Conservation (phyloP, 1,140 invertebrate species). For the Leptopilina boulardi region DNA sequence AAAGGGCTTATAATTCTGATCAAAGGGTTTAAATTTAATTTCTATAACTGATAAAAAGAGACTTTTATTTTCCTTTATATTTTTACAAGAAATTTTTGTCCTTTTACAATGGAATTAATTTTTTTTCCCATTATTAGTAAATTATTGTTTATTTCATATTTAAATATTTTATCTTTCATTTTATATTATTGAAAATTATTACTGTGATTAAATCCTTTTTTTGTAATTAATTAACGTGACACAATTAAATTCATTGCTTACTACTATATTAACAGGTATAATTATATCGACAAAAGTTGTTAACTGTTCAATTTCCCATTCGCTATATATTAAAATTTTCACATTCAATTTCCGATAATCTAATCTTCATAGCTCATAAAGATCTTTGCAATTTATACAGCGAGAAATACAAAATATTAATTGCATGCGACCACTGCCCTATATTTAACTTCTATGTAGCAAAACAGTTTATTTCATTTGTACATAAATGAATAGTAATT, state of each 20-base stretch:
- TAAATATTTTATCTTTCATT: conserved; percentile 51
- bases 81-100: no score
- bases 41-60: no score
- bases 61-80: no score
- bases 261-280: conserved; percentile 39
- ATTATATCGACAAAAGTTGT: conserved; percentile 38
- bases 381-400: background rate
- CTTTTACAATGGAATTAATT: no score
- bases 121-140: no score
- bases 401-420: conserved; percentile 15
- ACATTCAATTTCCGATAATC: conserved; percentile 15
- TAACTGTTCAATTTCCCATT: background rate
- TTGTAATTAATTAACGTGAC: conserved; percentile 47
- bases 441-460: conserved; percentile 11
- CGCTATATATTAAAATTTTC: background rate
- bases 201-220: conserved; percentile 49
- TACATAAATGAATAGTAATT: conserved; percentile 19
- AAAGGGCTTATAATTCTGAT: background rate
- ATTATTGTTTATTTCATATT: no score
- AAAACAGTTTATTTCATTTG: conserved; percentile 9
- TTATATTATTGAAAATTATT: conserved; percentile 48
- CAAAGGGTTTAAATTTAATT: background rate
- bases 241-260: conserved; percentile 40
- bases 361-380: conserved; percentile 6
- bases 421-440: background rate